Conservation (phyloP, 2,888 invertebrate species). For the Strigamia maritima region DNA sequence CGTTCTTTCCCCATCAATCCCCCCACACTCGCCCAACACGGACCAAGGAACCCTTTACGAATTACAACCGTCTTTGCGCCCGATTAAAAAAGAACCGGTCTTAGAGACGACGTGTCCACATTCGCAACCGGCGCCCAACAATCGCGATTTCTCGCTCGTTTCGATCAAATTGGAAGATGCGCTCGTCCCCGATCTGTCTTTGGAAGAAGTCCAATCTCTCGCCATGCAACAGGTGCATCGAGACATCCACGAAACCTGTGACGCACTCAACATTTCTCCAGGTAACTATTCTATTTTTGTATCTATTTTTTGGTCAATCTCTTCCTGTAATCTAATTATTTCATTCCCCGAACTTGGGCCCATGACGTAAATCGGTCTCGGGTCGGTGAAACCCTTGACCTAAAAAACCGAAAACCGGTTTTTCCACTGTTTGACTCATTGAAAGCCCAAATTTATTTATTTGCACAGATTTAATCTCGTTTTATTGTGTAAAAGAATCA, state of each 20-base stretch:
- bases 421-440: slow-evolving; percentile 42
- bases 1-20: background rate
- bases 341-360: background rate
- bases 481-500: background rate
- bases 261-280: slow-evolving; percentile 79
- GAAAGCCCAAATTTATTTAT: slow-evolving; percentile 38
- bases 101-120: background rate
- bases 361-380: slow-evolving; percentile 39
- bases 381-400: slow-evolving; percentile 39
- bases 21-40: background rate
- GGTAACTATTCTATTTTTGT: slow-evolving; percentile 61
- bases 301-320: background rate
- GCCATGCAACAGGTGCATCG: slow-evolving; percentile 82
- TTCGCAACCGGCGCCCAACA: background rate
- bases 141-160: background rate
- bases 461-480: slow-evolving; percentile 45
- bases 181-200: slow-evolving; percentile 17
- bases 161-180: slow-evolving; percentile 35
- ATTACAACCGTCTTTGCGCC: background rate
- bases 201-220: slow-evolving; percentile 57
- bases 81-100: background rate
- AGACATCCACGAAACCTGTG: slow-evolving; percentile 80
- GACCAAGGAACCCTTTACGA: background rate
- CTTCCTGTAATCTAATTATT: slow-evolving; percentile 3
- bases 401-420: slow-evolving; percentile 37